phyloP scores from a whole-genome alignment of 92 coral and sea anemone species.

The Porites rus region DNA sequence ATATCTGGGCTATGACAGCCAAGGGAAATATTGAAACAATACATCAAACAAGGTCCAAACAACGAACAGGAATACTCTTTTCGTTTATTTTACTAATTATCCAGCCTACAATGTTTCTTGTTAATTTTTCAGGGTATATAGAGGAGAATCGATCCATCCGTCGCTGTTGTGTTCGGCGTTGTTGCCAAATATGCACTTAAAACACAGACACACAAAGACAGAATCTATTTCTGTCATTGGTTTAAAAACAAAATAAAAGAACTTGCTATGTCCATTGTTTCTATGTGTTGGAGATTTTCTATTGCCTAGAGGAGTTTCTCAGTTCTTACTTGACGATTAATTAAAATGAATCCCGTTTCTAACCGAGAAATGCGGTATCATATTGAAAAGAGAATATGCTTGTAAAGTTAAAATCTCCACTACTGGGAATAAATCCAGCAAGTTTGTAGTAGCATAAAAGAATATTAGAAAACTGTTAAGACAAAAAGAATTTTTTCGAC shows the following conservation, averaged over 20 bases:
- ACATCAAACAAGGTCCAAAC: slow-evolving; percentile 65
- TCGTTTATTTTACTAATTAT: slow-evolving; percentile 64
- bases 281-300: neutral
- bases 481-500: neutral
- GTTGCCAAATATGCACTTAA: neutral
- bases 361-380: slow-evolving; percentile 19
- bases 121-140: slow-evolving; percentile 63
- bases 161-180: neutral
- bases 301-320: neutral
- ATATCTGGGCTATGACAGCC: slow-evolving; percentile 61
- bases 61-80: slow-evolving; percentile 37
- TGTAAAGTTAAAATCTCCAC: neutral
- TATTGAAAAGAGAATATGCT: slow-evolving; percentile 9
- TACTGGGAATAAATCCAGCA: neutral
- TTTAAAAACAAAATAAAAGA: neutral
- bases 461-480: neutral
- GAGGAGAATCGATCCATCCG: slow-evolving; percentile 26
- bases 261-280: neutral
- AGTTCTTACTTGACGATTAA: slow-evolving; percentile 27
- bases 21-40: slow-evolving; percentile 64
- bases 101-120: slow-evolving; percentile 61
- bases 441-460: neutral
- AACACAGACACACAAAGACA: slow-evolving; percentile 5
- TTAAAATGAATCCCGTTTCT: slow-evolving; percentile 29
- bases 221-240: neutral